Percentiles rank a stretch among this genome's conserved stretches.
These are phyloP conservation scores for Drosophila helvetica DNA, from an alignment of 2,888 invertebrate species.

Conservation along the genomic window DNA sequence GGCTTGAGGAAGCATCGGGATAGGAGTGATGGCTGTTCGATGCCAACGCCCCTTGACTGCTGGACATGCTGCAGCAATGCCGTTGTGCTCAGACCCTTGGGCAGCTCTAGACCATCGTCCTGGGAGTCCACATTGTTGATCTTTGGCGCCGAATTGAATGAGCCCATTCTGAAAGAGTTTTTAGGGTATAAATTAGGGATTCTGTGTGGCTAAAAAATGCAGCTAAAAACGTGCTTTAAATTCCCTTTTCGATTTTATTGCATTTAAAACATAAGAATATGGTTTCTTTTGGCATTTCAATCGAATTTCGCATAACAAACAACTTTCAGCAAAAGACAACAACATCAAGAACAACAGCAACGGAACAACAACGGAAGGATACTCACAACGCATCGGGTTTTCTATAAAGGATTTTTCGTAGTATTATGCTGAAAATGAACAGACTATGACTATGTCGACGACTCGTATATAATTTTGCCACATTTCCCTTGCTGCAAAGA, in stretches of 20 bases:
- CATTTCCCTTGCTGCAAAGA: constrained; percentile 62
- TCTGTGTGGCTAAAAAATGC: not conserved
- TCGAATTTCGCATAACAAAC: constrained; percentile 19
- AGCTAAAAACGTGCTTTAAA: constrained; percentile 12
- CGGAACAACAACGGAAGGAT: constrained; percentile 31
- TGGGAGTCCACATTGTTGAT: constrained; percentile 87
- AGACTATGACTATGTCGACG: constrained; percentile 73
- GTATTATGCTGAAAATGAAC: constrained; percentile 73
- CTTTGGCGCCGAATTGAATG: constrained; percentile 88
- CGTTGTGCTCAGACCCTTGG: constrained; percentile 83
- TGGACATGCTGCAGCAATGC: constrained; percentile 86
- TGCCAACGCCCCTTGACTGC: constrained; percentile 82
- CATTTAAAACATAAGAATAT: constrained; percentile 17
- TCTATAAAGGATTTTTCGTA: constrained; percentile 79
- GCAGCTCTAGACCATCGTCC: constrained; percentile 86
- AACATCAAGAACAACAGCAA: constrained; percentile 31
- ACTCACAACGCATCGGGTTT: constrained; percentile 79
- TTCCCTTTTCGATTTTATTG: constrained; percentile 23
- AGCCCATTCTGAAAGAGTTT: constrained; percentile 87
- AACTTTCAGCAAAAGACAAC: constrained; percentile 24
- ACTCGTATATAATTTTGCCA: constrained; percentile 54
- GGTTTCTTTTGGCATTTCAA: constrained; percentile 22
- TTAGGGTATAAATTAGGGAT: not conserved
- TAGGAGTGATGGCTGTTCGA: constrained; percentile 84
- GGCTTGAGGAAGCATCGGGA: constrained; percentile 81